These are phyloP conservation scores for Anadara kagoshimensis DNA, from an alignment of 1,140 invertebrate species.

Conservation along the genomic window DNA sequence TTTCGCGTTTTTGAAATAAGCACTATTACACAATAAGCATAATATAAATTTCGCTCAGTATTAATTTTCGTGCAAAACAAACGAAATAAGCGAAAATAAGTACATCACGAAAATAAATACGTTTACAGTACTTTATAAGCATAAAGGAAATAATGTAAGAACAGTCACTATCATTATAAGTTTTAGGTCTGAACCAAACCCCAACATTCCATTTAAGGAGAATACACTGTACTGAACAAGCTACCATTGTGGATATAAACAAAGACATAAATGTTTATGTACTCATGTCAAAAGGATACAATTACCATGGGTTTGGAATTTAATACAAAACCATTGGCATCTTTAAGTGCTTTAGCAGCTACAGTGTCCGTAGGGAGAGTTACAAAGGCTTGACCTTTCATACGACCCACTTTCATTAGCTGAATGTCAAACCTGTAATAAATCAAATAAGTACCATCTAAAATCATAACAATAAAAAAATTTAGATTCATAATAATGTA, in stretches of 20 bases:
- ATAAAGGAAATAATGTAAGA: neutral
- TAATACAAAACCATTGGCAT: constrained; percentile 92
- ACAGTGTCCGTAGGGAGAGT: constrained; percentile 83
- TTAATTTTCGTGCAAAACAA: too few species aligned
- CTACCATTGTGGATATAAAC: neutral
- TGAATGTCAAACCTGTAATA: constrained; percentile 84
- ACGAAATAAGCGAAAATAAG: too few species aligned
- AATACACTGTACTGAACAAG: neutral
- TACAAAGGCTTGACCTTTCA: constrained; percentile 97
- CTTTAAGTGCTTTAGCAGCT: constrained; percentile 84
- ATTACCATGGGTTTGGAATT: constrained; percentile 93
- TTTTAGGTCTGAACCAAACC: neutral
- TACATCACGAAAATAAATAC: too few species aligned
- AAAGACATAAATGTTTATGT: neutral
- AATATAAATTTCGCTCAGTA: too few species aligned
- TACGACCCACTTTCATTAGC: constrained; percentile 94
- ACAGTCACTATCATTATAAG: neutral
- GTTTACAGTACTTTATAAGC: too few species aligned
- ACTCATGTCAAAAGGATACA: constrained; percentile 48
- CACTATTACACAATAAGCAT: too few species aligned
- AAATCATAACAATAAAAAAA: neutral
- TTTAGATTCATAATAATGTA: neutral
- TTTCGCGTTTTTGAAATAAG: too few species aligned
- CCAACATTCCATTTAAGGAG: neutral
- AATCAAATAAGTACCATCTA: constrained; percentile 7